phyloP scores from a whole-genome alignment of 2,797 vertebrate genomes.

The Glyptemys insculpta region DNA sequence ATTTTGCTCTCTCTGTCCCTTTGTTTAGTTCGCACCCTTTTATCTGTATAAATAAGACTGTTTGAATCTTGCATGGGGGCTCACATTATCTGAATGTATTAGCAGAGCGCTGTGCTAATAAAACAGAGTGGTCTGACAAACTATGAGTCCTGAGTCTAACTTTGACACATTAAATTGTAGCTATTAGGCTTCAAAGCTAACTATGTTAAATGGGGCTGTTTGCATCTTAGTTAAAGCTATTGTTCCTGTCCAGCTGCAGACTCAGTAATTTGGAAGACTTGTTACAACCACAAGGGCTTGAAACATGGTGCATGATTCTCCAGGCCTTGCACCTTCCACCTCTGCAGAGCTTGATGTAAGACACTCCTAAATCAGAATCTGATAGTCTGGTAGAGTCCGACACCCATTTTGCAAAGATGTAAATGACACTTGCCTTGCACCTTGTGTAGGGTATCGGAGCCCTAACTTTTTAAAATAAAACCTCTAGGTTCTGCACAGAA shows the following conservation, averaged over 20 bases:
- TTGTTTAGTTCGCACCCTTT: too few species aligned
- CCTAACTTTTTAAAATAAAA: not conserved
- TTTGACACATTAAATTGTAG: not conserved
- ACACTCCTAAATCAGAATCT: not conserved
- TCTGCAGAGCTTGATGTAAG: not conserved
- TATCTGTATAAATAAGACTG: too few species aligned
- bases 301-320: not conserved
- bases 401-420: not conserved
- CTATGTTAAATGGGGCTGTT: conserved; percentile 5
- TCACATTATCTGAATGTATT: too few species aligned
- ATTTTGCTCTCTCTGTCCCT: too few species aligned
- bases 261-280: not conserved
- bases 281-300: not conserved
- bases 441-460: not conserved
- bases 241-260: conserved; percentile 14
- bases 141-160: too few species aligned
- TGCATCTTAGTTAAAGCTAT: not conserved
- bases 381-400: not conserved
- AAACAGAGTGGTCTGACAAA: too few species aligned
- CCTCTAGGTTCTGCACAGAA: not conserved
- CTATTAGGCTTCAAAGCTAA: not conserved
- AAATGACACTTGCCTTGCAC: not conserved
- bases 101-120: too few species aligned
- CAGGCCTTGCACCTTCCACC: not conserved
- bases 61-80: too few species aligned